A percentile compares a stretch with the other conserved stretches of the same genome.
These are phyloP conservation scores for Onychostoma macrolepis DNA, from an alignment of 2,113 vertebrate species.

Conservation along the genomic window DNA sequence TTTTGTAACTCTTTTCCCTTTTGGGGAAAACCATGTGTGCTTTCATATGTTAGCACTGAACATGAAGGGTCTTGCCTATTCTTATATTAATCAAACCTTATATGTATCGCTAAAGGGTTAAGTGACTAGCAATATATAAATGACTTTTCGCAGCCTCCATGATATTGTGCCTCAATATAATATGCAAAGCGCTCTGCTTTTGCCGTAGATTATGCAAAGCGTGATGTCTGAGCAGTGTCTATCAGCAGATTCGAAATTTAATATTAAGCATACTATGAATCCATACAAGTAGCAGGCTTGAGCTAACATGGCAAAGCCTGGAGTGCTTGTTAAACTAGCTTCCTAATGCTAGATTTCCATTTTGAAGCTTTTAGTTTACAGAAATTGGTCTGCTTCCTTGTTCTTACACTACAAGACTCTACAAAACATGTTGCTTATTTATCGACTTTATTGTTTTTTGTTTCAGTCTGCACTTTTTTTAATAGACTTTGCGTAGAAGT, in stretches of 20 bases:
- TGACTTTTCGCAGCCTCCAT: conserved; percentile 62
- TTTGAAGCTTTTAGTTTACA: not conserved
- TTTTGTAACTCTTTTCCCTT: conserved; percentile 48
- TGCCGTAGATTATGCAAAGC: conserved; percentile 57
- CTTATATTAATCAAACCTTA: conserved; percentile 63
- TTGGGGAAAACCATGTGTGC: conserved; percentile 37
- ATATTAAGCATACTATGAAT: not conserved
- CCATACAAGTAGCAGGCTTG: not conserved
- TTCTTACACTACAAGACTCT: not conserved
- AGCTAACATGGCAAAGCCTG: not conserved
- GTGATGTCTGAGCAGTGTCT: conserved; percentile 7
- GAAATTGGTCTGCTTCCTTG: not conserved
- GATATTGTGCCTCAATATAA: conserved; percentile 71
- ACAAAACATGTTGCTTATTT: conserved; percentile 50
- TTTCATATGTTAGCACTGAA: conserved; percentile 14
- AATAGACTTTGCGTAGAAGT: conserved; percentile 11
- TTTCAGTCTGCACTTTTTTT: conserved; percentile 67
- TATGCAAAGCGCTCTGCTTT: conserved; percentile 67
- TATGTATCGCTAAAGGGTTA: conserved; percentile 51
- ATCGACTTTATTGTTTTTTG: conserved; percentile 45
- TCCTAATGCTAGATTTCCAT: not conserved
- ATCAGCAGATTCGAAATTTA: not conserved
- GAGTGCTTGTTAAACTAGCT: not conserved
- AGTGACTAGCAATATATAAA: conserved; percentile 57
- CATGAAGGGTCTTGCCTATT: conserved; percentile 53